Conservation (phyloP, 1,140 invertebrate genomes). For the Drosophila sp. region DNA sequence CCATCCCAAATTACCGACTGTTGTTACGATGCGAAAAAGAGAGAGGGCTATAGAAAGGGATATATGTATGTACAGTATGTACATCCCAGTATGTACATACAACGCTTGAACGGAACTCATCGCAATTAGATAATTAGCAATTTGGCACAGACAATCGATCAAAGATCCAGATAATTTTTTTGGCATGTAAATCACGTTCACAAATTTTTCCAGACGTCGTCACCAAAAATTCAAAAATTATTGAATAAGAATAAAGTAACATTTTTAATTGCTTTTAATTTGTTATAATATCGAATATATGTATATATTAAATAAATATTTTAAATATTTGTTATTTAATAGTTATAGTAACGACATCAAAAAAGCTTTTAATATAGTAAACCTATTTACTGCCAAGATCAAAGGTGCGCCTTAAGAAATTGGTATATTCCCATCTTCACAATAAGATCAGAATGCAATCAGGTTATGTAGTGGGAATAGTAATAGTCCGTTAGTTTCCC, state of each 20-base stretch:
- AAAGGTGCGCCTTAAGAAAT: background rate
- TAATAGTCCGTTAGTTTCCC: no score
- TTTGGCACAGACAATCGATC: conserved; percentile 27
- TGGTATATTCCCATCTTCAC: no score
- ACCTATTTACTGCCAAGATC: background rate
- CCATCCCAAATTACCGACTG: conserved; percentile 16
- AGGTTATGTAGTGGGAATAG: no score
- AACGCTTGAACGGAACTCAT: background rate
- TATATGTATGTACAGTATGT: background rate
- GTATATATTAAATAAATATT: background rate
- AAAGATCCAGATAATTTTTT: conserved; percentile 14
- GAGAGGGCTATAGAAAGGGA: conserved; percentile 5
- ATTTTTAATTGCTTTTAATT: background rate
- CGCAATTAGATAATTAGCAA: conserved; percentile 57
- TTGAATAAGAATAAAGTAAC: background rate
- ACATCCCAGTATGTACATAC: background rate
- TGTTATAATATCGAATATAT: background rate
- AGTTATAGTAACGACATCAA: background rate
- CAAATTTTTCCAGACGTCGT: background rate
- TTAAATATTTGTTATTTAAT: background rate
- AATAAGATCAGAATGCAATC: no score
- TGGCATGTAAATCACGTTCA: conserved; percentile 5
- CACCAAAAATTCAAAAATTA: conserved; percentile 1
- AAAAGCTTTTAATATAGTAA: background rate
- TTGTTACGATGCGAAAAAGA: background rate